A percentile compares a stretch with the other conserved stretches of the same genome.
Evolutionary conservation across 2,888 invertebrate genomes (phyloP).

Genomic region (Strigamia crassipes): DNA sequence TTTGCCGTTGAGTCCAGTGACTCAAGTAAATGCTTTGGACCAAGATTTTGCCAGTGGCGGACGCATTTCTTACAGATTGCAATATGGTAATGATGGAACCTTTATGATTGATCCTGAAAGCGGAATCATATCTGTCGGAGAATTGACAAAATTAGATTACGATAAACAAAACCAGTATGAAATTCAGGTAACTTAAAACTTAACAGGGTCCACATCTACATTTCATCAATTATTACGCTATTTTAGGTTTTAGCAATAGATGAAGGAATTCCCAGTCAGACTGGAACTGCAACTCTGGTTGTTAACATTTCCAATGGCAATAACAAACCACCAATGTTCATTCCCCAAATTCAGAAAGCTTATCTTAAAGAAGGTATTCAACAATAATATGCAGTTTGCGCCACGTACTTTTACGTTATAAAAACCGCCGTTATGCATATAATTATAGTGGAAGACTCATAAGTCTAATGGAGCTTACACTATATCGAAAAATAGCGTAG

Average conservation of each 20-base stretch:
- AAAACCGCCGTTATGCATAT: too few relatives aligned
- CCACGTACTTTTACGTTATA: too few relatives aligned
- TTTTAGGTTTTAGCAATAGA: conserved; percentile 47
- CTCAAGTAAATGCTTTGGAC: conserved; percentile 15
- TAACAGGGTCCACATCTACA: background rate
- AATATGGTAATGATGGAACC: background rate
- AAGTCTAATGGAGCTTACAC: too few relatives aligned
- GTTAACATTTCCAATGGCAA: conserved; percentile 67
- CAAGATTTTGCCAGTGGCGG: background rate
- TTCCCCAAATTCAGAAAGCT: conserved; percentile 75
- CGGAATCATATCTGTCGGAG: conserved; percentile 1
- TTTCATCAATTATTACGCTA: too few relatives aligned
- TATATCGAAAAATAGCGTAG: too few relatives aligned
- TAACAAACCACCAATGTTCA: conserved; percentile 83
- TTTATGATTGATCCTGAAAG: background rate
- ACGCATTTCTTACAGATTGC: background rate
- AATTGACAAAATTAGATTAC: conserved; percentile 18
- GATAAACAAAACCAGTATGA: background rate
- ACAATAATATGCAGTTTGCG: too few relatives aligned
- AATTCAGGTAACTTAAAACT: background rate
- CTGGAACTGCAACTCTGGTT: conserved; percentile 47
- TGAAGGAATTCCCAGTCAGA: conserved; percentile 38
- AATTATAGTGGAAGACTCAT: too few relatives aligned
- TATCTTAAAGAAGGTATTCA: conserved; percentile 65
- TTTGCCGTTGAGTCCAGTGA: background rate